Evolutionary conservation across 2,113 vertebrate genomes (phyloP), one percentile per base, ranked within the genome.

Genomic region (Planiliza haematocheilus): DNA sequence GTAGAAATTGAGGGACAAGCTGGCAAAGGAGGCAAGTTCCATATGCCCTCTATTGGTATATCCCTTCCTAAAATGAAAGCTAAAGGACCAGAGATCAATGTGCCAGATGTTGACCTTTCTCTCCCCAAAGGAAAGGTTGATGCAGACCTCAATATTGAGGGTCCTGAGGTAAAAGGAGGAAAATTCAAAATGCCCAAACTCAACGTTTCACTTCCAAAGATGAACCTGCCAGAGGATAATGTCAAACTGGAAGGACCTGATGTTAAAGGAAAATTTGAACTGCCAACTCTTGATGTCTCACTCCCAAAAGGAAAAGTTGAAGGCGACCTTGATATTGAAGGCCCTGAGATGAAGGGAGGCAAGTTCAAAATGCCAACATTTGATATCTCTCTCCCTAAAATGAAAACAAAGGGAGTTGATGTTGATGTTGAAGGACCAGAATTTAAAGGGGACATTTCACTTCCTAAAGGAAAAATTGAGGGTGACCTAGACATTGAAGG

Each of bases 81-180:
- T 4, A 60, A 60, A 37, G 17, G 41, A 24, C 12, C 13, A 37
- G 89, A 46, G 75, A 65, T 93, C 1, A 73, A 82, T 17, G 70
- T 91, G 6, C 89, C 91, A 0, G 80, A 79, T 8, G 14, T 90
- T 3, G 72, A 92, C 13, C 49, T 94, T 2, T 91, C 91, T 0
- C 62, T 92, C 1, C 90, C 91, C 0, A 83, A 89, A 50, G 84
- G 78, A 3, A 90, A 90, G 24, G 1, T n/a, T 49, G 79, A 61
- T 1, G 60, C 36, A 42, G 81, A 76, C 13, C 24, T 85, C 8
- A 58, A 74, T 43, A 2, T 83, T 55, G 46, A 83, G 14, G 80
- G 73, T 2, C 45, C 60, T 49, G 61, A 57, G 12, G 11, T 58
- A 6, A 20, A 88, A 83, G 13, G 78, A 4, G 34, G 86, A 4